A percentile compares a stretch with the other conserved stretches of the same genome.
phyloP scores from a whole-genome alignment of 2,888 invertebrate genomes.

The Rotaria macrura region DNA sequence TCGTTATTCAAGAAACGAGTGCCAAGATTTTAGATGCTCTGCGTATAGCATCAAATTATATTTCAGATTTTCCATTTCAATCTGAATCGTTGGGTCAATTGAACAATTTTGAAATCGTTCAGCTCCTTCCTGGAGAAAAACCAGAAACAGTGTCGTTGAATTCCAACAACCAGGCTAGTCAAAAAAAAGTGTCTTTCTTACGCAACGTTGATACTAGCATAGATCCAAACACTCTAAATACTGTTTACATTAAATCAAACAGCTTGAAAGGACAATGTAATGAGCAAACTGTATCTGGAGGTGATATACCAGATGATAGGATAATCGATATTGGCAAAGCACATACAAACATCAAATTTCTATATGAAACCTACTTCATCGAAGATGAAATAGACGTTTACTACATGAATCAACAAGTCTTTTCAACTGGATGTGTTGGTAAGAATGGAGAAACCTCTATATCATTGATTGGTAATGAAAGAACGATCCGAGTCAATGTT shows the following conservation, averaged over 20 bases:
- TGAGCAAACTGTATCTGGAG: not conserved
- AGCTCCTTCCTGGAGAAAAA: not conserved
- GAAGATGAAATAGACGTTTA: not conserved
- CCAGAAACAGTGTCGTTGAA: not conserved
- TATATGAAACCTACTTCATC: not conserved
- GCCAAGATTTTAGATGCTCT: not conserved
- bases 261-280: not conserved
- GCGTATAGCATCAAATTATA: not conserved
- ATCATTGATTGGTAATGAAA: not conserved
- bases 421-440: not conserved
- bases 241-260: not conserved
- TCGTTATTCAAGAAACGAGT: not conserved
- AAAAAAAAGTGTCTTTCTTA: accelerated
- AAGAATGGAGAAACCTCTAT: not conserved
- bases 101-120: not conserved
- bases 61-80: not conserved
- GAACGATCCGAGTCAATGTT: not conserved
- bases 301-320: not conserved
- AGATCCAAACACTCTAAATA: not conserved
- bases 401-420: not conserved
- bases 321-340: not conserved
- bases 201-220: not conserved
- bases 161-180: not conserved
- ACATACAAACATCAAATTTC: not conserved
- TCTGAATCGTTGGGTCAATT: not conserved